phyloP scores from a whole-genome alignment of 1,140 invertebrate species.

The Lepidurus packardi region DNA sequence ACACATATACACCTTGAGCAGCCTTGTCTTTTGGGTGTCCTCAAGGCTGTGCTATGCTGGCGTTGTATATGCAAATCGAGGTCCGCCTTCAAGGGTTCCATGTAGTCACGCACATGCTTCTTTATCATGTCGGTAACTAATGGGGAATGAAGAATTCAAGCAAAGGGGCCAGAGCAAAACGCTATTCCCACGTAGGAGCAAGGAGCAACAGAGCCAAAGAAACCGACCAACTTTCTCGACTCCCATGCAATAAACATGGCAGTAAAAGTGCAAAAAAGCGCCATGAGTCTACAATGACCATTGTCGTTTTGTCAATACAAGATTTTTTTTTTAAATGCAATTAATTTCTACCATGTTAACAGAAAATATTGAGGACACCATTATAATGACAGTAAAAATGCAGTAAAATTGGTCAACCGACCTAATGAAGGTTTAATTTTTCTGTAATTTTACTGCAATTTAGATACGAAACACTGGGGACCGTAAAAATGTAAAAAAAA shows the following conservation, averaged over 20 bases:
- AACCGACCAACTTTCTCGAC: background rate
- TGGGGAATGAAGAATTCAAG: background rate
- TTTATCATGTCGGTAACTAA: background rate
- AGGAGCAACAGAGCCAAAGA: background rate
- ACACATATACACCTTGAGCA: background rate
- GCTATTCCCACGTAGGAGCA: background rate
- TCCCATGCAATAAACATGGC: background rate
- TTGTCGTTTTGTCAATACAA: no score
- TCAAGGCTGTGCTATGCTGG: conserved; percentile 1
- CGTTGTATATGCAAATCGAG: background rate
- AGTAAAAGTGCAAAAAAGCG: background rate
- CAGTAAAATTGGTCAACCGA: background rate
- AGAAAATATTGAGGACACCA: background rate
- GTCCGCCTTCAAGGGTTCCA: background rate
- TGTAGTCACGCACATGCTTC: background rate
- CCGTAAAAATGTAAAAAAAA: no score
- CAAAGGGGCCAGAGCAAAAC: background rate
- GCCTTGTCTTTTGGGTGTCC: background rate
- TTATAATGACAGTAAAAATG: background rate
- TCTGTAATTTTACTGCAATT: no score
- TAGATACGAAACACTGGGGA: no score
- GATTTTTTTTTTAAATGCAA: no score
- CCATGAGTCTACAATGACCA: no score
- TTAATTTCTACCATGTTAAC: no score
- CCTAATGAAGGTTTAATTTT: no score